Evolutionary conservation across 2,113 vertebrate genomes (phyloP), one percentile per base, ranked within the genome.

Genomic region (Himantopus leucocephalus): DNA sequence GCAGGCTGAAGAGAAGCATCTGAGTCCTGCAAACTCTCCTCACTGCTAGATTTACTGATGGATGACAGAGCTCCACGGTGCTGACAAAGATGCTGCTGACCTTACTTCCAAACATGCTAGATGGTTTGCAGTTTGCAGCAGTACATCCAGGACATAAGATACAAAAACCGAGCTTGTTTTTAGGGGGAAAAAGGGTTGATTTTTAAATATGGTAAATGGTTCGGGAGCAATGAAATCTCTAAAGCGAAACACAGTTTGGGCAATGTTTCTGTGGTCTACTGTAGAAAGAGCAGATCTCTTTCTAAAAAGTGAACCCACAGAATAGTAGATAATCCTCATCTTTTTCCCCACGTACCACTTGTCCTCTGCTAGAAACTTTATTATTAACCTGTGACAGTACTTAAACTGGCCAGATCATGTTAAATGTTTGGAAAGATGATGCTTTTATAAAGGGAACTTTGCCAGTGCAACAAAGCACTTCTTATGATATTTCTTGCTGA

Each of bases 21-120:
- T 43, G 85, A 97, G 76, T 84, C 91, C 84, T 93, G 77, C 62
- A 95, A 96, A 83, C 59, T 80, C 55, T 77, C 35, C 76, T 88
- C 39, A 70, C 73, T 82, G 71, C 47, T 78, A 45, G 63, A 52
- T 76, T 67, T 59, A 22, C 62, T 94, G 95, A 95, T 79, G 87
- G 89, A 97, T 94, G 87, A 55, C 74, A 91, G 45, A 91, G 55
- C 37, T 79, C 71, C 56, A 15, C 1, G 0, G 32, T 21, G 32
- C 78, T 91, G 92, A 91, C 94, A 96, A 88, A 93, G 85, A 43
- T 18, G 13, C 29, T 82, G 55, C 67, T 83, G 90, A 85, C 85
- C 88, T 95, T 45, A 82, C 66, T 76, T 83, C 37, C 75, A 88
- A 79, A 59, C 11, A 3, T 14, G 29, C 34, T 79, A 73, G 30